phyloP scores from a whole-genome alignment of 2,797 vertebrate genomes.

The Notoglanidium macrostoma region DNA sequence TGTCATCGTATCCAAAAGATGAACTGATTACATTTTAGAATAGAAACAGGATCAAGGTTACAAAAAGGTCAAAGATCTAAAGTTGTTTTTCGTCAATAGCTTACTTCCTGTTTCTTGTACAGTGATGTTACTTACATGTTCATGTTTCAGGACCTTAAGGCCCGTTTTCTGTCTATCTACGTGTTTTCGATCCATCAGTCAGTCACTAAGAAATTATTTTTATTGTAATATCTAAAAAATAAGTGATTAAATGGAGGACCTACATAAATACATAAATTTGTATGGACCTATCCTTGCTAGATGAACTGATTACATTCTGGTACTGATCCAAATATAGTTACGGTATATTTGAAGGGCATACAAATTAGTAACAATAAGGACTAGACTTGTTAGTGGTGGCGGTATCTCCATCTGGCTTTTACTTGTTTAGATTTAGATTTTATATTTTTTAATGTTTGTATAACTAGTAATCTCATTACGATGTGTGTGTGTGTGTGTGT shows the following conservation, averaged over 20 bases:
- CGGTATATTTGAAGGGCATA: too few species aligned
- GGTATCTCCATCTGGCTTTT: too few species aligned
- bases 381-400: too few species aligned
- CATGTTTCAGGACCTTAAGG: neutral
- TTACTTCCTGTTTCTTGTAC: neutral
- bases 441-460: neutral
- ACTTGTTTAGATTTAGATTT: neutral
- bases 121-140: neutral
- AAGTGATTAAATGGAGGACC: too few species aligned
- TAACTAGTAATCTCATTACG: neutral
- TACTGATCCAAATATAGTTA: too few species aligned
- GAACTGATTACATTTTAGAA: neutral
- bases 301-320: neutral
- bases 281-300: too few species aligned
- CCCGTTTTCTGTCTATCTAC: neutral
- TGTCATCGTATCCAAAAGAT: neutral
- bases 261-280: too few species aligned
- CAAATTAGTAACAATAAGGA: too few species aligned
- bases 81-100: neutral
- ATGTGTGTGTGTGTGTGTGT: neutral
- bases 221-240: too few species aligned
- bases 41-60: neutral
- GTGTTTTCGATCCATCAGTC: neutral
- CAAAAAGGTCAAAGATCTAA: neutral
- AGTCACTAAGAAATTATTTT: too few species aligned